Evolutionary conservation across 2,888 invertebrate species (phyloP).

Genomic region (Nymphalis polychloros): DNA sequence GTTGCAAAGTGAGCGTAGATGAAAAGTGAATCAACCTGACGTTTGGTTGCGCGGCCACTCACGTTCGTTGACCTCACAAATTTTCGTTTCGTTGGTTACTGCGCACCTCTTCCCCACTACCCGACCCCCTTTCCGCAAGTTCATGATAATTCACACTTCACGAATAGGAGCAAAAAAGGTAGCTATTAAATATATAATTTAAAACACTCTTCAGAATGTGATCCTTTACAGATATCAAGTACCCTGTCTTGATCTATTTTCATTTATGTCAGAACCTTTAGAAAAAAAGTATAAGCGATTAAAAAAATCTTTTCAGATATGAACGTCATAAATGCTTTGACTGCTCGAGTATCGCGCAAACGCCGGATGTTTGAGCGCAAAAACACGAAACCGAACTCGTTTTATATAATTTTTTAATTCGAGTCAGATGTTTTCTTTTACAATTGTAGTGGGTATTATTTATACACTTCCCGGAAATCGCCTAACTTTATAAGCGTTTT

Average conservation of each 20-base stretch:
- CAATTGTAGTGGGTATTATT: slow-evolving; percentile 38
- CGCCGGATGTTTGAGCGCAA: slow-evolving; percentile 47
- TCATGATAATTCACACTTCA: slow-evolving; percentile 60
- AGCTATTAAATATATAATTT: slow-evolving; percentile 18
- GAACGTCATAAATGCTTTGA: slow-evolving; percentile 38
- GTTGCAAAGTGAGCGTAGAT: slow-evolving; percentile 72
- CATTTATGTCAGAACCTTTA: slow-evolving; percentile 7
- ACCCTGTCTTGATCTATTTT: slow-evolving; percentile 27
- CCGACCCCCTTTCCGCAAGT: slow-evolving; percentile 61
- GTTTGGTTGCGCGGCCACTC: slow-evolving; percentile 75
- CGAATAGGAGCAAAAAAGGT: slow-evolving; percentile 52
- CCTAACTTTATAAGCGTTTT: slow-evolving; percentile 27
- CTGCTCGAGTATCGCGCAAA: slow-evolving; percentile 34
- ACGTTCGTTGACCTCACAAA: slow-evolving; percentile 80
- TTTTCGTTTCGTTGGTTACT: slow-evolving; percentile 79
- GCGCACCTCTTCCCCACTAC: slow-evolving; percentile 51
- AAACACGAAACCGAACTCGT: slow-evolving; percentile 50
- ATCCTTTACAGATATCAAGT: slow-evolving; percentile 11
- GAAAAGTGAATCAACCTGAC: slow-evolving; percentile 81
- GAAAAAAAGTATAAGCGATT: slow-evolving; percentile 16
- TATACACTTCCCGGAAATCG: slow-evolving; percentile 41
- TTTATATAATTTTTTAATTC: slow-evolving; percentile 45
- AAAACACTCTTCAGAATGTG: neutral
- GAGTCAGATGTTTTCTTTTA: slow-evolving; percentile 40
- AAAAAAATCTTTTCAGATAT: slow-evolving; percentile 35